Evolutionary conservation across 2,113 vertebrate genomes (phyloP).

Genomic region (Rhipidura dahli): DNA sequence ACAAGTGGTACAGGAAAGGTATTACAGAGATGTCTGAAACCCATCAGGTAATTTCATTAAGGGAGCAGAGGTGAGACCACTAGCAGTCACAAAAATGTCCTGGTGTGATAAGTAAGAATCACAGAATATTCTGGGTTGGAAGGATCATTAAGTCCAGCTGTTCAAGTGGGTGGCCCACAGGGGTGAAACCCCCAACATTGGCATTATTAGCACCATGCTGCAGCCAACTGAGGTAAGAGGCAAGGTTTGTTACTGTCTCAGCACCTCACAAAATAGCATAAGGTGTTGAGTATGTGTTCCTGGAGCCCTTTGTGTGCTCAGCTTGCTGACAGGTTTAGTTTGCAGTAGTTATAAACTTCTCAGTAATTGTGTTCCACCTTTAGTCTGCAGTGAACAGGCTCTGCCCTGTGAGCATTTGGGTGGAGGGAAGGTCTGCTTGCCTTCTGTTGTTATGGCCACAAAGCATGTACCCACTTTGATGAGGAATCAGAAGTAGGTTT

Average conservation of each 20-base stretch:
- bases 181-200: not conserved
- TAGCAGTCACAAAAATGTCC: not conserved
- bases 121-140: not conserved
- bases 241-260: not conserved
- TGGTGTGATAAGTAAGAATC: not conserved
- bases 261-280: not conserved
- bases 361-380: not conserved
- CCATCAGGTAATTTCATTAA: not conserved
- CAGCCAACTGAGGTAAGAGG: not conserved
- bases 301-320: not conserved
- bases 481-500: not conserved
- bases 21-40: not conserved
- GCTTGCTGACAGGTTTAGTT: not conserved
- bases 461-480: not conserved
- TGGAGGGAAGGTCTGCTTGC: not conserved
- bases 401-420: not conserved
- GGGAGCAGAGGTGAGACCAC: not conserved
- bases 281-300: not conserved
- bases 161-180: not conserved
- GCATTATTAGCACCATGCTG: not conserved
- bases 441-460: not conserved
- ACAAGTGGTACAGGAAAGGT: not conserved
- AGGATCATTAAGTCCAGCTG: not conserved
- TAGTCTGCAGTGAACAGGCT: not conserved
- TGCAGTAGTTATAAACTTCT: not conserved